These are phyloP conservation scores for Thalassarche chlororhynchos DNA, from an alignment of 2,113 vertebrate genomes.

Conservation along the genomic window DNA sequence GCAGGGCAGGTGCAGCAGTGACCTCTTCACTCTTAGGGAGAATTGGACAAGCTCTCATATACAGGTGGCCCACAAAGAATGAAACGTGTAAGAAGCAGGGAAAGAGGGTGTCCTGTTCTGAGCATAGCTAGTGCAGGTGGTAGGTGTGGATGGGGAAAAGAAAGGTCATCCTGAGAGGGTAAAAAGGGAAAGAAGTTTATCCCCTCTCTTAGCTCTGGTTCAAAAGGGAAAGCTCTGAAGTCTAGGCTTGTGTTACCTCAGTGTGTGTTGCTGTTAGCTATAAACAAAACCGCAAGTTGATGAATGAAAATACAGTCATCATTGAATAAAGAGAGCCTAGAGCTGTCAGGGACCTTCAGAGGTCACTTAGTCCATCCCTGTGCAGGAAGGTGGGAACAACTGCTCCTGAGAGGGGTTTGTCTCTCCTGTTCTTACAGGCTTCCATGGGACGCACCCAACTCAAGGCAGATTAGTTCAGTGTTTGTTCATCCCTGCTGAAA, in stretches of 20 bases:
- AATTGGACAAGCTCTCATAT: neutral
- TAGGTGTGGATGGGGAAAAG: neutral
- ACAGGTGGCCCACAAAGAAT: neutral
- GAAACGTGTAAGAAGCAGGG: neutral
- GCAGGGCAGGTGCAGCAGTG: neutral
- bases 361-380: neutral
- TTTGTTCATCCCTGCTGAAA: neutral
- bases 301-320: neutral
- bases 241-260: neutral
- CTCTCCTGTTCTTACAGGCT: neutral
- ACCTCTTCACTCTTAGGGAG: neutral
- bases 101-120: neutral
- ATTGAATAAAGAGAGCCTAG: neutral
- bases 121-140: neutral
- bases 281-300: neutral
- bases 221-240: neutral
- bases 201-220: neutral
- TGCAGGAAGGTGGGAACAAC: neutral
- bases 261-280: neutral
- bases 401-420: neutral
- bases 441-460: neutral
- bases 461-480: fast-evolving
- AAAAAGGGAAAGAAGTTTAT: neutral
- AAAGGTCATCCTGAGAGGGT: neutral
- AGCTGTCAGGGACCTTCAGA: neutral